A percentile compares a stretch with the other conserved stretches of the same genome.
phyloP scores from a whole-genome alignment of 2,888 invertebrate genomes.

The Agapetus fuscipes region DNA sequence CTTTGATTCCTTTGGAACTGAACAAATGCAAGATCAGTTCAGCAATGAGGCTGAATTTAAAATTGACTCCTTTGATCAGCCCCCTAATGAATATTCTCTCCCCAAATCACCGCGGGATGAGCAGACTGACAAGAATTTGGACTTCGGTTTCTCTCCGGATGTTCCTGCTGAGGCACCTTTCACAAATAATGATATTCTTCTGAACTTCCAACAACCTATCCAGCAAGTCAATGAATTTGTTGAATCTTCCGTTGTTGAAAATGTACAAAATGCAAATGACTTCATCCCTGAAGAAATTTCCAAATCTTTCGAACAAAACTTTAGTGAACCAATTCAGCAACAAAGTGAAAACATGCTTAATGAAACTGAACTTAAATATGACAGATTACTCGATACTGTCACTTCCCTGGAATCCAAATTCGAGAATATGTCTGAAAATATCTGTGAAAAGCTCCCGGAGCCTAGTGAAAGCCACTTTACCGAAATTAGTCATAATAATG shows the following conservation, averaged over 20 bases:
- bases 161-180: no score
- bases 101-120: no score
- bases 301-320: slow-evolving; percentile 1
- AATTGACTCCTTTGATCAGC: no score
- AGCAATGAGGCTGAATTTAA: no score
- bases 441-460: not conserved
- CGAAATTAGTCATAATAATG: no score
- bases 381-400: not conserved
- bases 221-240: slow-evolving; percentile 12
- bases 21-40: no score
- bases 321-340: not conserved
- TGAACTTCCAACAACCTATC: slow-evolving; percentile 3
- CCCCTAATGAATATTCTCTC: no score
- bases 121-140: no score
- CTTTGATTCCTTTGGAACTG: no score
- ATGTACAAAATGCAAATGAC: slow-evolving; percentile 8
- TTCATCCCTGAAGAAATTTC: slow-evolving; percentile 12
- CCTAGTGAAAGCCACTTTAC: not conserved
- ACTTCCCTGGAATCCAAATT: no score
- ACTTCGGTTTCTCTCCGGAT: no score
- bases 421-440: not conserved
- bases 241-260: slow-evolving; percentile 11
- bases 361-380: not conserved
- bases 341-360: not conserved
- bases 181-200: no score